A percentile compares a stretch with the other conserved stretches of the same genome.
These are phyloP conservation scores for Mormyrus lacerda DNA, from an alignment of 2,113 vertebrate species.

Conservation along the genomic window DNA sequence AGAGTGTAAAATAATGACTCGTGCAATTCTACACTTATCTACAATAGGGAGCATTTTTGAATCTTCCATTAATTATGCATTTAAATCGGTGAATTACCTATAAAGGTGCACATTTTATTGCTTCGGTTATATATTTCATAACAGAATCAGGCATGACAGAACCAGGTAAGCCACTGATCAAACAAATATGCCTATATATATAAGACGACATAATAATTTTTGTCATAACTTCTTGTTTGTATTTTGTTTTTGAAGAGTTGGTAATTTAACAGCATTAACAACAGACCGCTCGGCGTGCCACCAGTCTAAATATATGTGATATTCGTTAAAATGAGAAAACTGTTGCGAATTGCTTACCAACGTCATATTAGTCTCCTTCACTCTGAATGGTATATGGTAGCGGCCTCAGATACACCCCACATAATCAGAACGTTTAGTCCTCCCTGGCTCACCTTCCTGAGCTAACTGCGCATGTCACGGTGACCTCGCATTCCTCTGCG, in stretches of 20 bases:
- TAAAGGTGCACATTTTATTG: background rate
- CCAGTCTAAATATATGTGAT: background rate
- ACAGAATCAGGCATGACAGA: background rate
- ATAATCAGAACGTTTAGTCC: background rate
- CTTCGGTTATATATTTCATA: background rate
- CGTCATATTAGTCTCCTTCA: slow-evolving; percentile 38
- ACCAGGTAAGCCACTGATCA: background rate
- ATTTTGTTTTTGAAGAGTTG: background rate
- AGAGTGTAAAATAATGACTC: background rate
- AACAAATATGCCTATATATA: background rate
- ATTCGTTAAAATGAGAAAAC: background rate
- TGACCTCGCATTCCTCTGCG: background rate
- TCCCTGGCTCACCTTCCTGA: background rate
- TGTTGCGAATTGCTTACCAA: background rate
- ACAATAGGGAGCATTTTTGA: background rate
- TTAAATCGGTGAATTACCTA: background rate
- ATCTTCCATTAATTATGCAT: background rate
- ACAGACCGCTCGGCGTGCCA: background rate
- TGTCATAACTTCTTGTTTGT: background rate
- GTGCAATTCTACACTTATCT: background rate
- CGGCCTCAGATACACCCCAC: background rate
- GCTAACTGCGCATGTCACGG: background rate
- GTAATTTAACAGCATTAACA: background rate
- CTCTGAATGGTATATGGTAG: slow-evolving; percentile 40
- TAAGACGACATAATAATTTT: background rate